Conservation (phyloP, 2,888 invertebrate genomes). For the Tridacna crocea region DNA sequence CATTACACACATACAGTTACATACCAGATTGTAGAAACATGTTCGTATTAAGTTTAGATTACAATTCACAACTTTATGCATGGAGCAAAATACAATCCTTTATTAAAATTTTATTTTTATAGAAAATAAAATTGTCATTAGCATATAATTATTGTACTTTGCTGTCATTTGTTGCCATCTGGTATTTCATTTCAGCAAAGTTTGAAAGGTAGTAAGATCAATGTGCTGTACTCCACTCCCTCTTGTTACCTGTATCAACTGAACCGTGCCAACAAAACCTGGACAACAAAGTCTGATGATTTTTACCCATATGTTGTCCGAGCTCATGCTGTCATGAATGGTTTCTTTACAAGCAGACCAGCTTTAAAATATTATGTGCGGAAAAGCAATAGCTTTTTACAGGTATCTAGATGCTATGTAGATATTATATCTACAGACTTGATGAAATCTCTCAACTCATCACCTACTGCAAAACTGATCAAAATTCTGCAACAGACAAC, state of each 20-base stretch:
- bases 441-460: too few species aligned
- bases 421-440: too few species aligned
- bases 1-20: too few species aligned
- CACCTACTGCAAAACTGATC: too few species aligned
- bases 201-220: slow-evolving; percentile 85
- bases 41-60: too few species aligned
- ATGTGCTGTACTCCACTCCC: slow-evolving; percentile 88
- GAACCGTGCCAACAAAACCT: slow-evolving; percentile 87
- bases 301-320: slow-evolving; percentile 88
- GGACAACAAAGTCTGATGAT: slow-evolving; percentile 86
- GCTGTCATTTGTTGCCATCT: neutral
- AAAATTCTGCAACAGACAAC: too few species aligned
- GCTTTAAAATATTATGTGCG: slow-evolving; percentile 85
- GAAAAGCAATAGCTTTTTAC: slow-evolving; percentile 83
- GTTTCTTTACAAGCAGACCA: slow-evolving; percentile 86
- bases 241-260: slow-evolving; percentile 85
- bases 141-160: too few species aligned
- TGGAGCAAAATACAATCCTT: too few species aligned
- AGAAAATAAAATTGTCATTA: too few species aligned
- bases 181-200: slow-evolving; percentile 70
- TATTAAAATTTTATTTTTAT: too few species aligned
- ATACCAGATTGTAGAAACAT: too few species aligned
- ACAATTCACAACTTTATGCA: too few species aligned
- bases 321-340: slow-evolving; percentile 96
- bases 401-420: slow-evolving; percentile 75